These are phyloP conservation scores for Apogon hyalosoma DNA, from an alignment of 2,797 vertebrate genomes.

Conservation along the genomic window DNA sequence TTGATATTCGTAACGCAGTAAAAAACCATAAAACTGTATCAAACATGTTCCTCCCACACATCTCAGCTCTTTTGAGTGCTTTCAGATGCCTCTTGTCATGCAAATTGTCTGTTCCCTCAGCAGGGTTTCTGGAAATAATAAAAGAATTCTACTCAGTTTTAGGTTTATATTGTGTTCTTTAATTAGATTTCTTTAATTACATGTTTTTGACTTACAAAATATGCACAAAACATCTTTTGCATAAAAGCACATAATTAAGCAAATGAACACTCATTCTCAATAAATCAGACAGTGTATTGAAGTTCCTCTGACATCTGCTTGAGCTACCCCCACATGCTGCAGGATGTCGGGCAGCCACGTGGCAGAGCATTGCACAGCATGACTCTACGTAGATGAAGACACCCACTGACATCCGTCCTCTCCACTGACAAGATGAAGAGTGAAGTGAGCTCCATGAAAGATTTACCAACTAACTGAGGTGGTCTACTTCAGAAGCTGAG, in stretches of 20 bases:
- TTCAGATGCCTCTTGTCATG: conserved; percentile 32
- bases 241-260: conserved; percentile 7
- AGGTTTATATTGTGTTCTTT: conserved; percentile 27
- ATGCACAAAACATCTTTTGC: conserved; percentile 9
- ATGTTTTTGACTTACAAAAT: conserved; percentile 41
- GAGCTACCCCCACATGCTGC: conserved; percentile 50
- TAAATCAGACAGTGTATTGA: conserved; percentile 31
- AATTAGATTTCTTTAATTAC: conserved; percentile 51
- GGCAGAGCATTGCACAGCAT: conserved; percentile 59
- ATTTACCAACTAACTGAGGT: conserved; percentile 70
- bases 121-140: conserved; percentile 34
- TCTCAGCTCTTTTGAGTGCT: conserved; percentile 14
- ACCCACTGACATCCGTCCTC: conserved; percentile 48
- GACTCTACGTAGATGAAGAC: conserved; percentile 62
- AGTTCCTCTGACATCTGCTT: conserved; percentile 52
- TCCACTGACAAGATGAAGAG: conserved; percentile 45
- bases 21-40: background rate
- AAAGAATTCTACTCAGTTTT: conserved; percentile 32
- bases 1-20: too few species aligned
- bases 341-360: conserved; percentile 49
- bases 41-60: conserved; percentile 17
- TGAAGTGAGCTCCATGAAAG: conserved; percentile 66
- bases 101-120: conserved; percentile 38
- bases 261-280: conserved; percentile 20
- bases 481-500: conserved; percentile 62